Evolutionary conservation across 2,113 vertebrate genomes (phyloP), one percentile per base, ranked within the genome.

Genomic region (Platysteira castanea): DNA sequence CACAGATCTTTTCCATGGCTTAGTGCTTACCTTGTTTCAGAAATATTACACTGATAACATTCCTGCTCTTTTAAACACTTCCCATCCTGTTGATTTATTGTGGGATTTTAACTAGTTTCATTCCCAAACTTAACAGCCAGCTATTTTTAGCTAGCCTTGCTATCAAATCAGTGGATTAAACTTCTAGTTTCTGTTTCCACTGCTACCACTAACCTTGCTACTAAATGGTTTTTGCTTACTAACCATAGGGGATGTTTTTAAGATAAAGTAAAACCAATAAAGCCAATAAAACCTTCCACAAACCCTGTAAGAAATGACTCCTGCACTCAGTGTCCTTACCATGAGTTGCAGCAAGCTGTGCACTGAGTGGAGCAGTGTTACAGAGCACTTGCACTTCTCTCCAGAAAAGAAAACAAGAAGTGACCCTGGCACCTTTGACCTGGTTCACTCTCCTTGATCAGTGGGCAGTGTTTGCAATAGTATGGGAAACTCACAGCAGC

Each of bases 391-490:
- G 46, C 31, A 41, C 69, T 79, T 84, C 93, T 81, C 56, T 93
- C 69, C 74, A 94, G 85, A 84, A 96, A 81, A 88, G 75, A 96
- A 93, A 91, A 88, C 93, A 92, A 93, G 61, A 60, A 83, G 35
- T 81, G 83, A 90, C 95, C 95, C 87, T 75, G 90, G 31, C 77
- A 93, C 78, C 95, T 95, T 76, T 91, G 96, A 77, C 90, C 79
- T 87, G 28, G 92, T 35, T 96, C 73, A 70, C 76, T 95, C 71
- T 95, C 93, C 64, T 97, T 76, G 92, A 93, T 90, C 93, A 91
- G 42, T 92, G 84, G 92, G 53, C 92, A 95, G 61, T 79, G 52
- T 97, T 81, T 96, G 44, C 75, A 77, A 33, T 84, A 73, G 76
- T 84, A 90, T 95, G 82, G 82, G 79, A 95, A 94, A 93, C 84